These are phyloP conservation scores for Chaetoderma sp. DNA, from an alignment of 2,888 invertebrate genomes.

Conservation along the genomic window DNA sequence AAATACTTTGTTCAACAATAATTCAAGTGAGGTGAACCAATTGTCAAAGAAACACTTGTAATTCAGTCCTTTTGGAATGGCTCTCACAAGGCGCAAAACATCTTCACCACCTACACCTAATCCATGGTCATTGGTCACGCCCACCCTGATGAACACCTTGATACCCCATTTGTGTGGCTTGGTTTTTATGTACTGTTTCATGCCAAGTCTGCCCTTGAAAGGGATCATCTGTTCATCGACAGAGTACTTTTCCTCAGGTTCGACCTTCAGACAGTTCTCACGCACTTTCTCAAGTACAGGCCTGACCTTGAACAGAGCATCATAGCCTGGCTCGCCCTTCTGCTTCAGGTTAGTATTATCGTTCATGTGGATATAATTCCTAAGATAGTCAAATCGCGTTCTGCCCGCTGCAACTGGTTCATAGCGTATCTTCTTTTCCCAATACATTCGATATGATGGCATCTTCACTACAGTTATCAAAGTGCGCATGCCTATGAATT, in stretches of 20 bases:
- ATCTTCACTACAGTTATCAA: neutral
- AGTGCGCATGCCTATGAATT: neutral
- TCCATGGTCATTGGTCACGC: too few relatives aligned
- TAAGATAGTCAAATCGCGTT: neutral
- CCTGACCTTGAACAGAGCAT: neutral
- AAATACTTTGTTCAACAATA: constrained; percentile 2
- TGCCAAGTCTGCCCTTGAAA: constrained; percentile 2
- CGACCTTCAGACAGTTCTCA: neutral
- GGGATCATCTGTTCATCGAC: constrained; percentile 14
- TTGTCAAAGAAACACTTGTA: constrained; percentile 2
- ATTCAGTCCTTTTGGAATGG: neutral
- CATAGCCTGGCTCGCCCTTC: too few relatives aligned
- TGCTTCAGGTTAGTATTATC: neutral
- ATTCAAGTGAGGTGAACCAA: constrained; percentile 1
- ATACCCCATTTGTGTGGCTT: constrained; percentile 15
- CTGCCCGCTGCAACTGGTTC: neutral
- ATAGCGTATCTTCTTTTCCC: neutral
- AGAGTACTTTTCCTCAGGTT: neutral
- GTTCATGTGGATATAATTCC: neutral
- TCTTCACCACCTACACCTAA: too few relatives aligned
- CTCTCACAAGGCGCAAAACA: too few relatives aligned
- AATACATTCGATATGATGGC: neutral
- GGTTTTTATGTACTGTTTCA: constrained; percentile 12
- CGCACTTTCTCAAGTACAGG: neutral
- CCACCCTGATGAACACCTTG: constrained; percentile 7